A percentile compares a stretch with the other conserved stretches of the same genome.
phyloP scores from a whole-genome alignment of 2,888 invertebrate species.

The Zaprionus bogoriensis region DNA sequence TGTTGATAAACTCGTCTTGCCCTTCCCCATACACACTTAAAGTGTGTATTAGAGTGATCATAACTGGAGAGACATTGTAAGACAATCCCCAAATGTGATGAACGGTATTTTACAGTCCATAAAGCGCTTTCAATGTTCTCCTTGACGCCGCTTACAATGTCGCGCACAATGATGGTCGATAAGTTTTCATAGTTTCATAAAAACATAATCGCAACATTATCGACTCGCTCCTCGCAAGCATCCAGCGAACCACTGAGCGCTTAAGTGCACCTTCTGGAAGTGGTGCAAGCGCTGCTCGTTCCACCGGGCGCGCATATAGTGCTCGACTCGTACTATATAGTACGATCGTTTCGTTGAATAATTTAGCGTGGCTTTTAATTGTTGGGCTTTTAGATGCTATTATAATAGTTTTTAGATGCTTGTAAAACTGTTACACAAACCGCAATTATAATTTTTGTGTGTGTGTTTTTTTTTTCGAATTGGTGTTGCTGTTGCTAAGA shows the following conservation, averaged over 20 bases:
- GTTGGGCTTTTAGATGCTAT: background rate
- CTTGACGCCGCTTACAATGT: background rate
- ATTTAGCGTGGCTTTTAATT: constrained; percentile 1
- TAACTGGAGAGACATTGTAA: no score
- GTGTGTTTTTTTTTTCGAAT: background rate
- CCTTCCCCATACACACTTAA: no score
- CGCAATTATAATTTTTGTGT: background rate
- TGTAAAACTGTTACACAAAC: background rate
- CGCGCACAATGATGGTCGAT: background rate
- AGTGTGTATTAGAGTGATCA: no score
- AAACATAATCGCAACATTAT: background rate
- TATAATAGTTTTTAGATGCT: constrained; percentile 1
- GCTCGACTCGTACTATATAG: no score
- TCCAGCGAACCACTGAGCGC: background rate
- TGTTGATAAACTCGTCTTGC: no score
- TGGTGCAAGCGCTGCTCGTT: background rate
- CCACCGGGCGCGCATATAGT: background rate
- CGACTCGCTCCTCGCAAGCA: background rate
- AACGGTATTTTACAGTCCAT: background rate
- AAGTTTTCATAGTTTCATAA: background rate
- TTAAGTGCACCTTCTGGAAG: background rate
- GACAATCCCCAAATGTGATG: no score
- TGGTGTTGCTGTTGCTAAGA: background rate
- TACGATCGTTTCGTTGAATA: background rate
- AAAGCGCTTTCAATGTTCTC: background rate